Base-by-base conservation (phyloP, 2,888 invertebrate genomes). In the Spodoptera littoralis region DNA sequence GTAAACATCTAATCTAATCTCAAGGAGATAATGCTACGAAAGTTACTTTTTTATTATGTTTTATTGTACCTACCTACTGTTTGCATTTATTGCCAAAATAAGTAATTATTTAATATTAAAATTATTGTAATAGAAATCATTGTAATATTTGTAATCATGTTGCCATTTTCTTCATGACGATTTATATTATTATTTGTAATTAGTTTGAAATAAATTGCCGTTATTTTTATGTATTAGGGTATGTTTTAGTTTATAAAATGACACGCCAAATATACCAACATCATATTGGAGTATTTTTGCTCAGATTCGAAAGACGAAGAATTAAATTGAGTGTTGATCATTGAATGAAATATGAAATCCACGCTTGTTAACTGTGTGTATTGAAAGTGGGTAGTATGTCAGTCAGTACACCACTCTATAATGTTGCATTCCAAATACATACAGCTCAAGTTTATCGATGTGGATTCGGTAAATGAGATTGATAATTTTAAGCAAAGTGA, bases 141-240 rank as follows among this genome's bases (percentile, higher is more conserved):
- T 82, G 69, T 77, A 75, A 80, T 76, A 76, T 77, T 80, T 82
- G 68, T 77, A 81, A 80, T 79, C 79, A 78, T 77, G 85, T 88
- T 87, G 88, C 87, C 87, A 88, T 87, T 85, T 81, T 76, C 76
- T 77, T 80, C 74, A 80, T 76, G 81, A 78, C 73, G 64, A 64
- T 78, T 66, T 77, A 68, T 70, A 55, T 71, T 67, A 76, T 36
- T 9, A 36, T 36, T 36, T 36, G 57, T 71, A 61, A 69, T 72
- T 67, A 81, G 73, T 79, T 81, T 44, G 60, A 57, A 72, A 71
- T 77, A 68, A 73, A 73, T 71, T 73, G 70, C 69, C 71, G 73
- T 75, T 72, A 70, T 70, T 65, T 73, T 69, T 76, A 74, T 65
- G 58, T 79, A 51, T 70, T 66, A 76, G 59, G 59, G 43, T 67